Conservation (phyloP, 2,888 invertebrate genomes). For the Trichogramma dendrolimi region DNA sequence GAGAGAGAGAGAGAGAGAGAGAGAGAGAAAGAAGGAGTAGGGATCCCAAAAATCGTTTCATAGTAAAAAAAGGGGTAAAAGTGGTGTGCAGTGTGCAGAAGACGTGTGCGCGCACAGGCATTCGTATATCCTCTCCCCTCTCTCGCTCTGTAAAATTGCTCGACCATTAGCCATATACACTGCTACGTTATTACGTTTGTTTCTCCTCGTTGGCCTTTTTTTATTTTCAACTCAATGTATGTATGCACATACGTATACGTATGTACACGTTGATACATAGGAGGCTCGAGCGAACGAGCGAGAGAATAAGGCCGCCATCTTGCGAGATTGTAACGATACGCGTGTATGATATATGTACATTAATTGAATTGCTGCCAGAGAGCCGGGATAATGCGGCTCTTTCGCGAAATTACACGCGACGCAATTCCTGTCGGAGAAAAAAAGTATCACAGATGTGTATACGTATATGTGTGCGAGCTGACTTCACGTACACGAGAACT, state of each 20-base stretch:
- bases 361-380: conserved; percentile 27
- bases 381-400: conserved; percentile 18
- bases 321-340: no score
- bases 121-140: conserved; percentile 42
- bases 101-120: conserved; percentile 37
- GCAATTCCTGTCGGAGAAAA: neutral
- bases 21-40: conserved; percentile 6
- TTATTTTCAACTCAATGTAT: neutral
- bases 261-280: neutral
- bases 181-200: conserved; percentile 51
- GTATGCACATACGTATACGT: neutral
- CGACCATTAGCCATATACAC: conserved; percentile 49
- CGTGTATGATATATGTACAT: neutral
- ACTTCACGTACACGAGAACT: no score
- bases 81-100: conserved; percentile 1
- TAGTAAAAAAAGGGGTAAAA: conserved; percentile 11
- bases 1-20: neutral
- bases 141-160: conserved; percentile 43
- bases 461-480: no score
- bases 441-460: no score
- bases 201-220: conserved; percentile 37
- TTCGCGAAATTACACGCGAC: conserved; percentile 18
- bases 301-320: no score
- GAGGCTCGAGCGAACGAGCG: neutral
- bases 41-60: neutral